A percentile compares a stretch with the other conserved stretches of the same genome.
phyloP scores from a whole-genome alignment of 1,140 invertebrate genomes.

The Leguminivora glycinivorella region DNA sequence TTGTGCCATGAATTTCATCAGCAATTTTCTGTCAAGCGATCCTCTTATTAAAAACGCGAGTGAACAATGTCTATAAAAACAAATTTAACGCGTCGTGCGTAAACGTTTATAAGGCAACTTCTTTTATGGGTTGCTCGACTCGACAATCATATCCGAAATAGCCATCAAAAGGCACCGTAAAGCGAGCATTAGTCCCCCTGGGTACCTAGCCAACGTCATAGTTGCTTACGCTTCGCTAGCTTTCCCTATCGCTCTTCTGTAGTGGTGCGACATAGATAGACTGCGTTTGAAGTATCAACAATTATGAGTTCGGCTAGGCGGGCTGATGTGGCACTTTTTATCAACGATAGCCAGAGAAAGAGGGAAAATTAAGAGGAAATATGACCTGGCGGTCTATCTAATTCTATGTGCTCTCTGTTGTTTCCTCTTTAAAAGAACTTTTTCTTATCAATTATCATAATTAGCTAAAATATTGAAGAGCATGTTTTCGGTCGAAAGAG shows the following conservation, averaged over 20 bases:
- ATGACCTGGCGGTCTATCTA: neutral
- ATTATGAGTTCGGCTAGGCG: no score
- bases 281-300: no score
- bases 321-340: slow-evolving; percentile 41
- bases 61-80: slow-evolving; percentile 23
- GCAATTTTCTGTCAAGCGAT: slow-evolving; percentile 1
- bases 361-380: slow-evolving; percentile 12
- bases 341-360: slow-evolving; percentile 7
- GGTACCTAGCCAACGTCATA: no score
- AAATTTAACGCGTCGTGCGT: slow-evolving; percentile 25
- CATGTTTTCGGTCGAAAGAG: no score
- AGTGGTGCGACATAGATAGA: no score
- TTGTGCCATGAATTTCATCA: neutral
- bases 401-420: neutral
- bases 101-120: slow-evolving; percentile 33
- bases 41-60: slow-evolving; percentile 1
- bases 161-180: slow-evolving; percentile 62
- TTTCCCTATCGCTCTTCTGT: no score
- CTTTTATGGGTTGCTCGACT: slow-evolving; percentile 45
- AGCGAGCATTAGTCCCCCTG: slow-evolving; percentile 59
- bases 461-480: no score
- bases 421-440: no score
- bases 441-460: no score
- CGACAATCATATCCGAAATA: slow-evolving; percentile 64
- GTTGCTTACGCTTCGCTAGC: no score